Evolutionary conservation across 2,797 vertebrate genomes (phyloP), one percentile per base, ranked within the genome.

Genomic region (Cephalopachus bancanus): DNA sequence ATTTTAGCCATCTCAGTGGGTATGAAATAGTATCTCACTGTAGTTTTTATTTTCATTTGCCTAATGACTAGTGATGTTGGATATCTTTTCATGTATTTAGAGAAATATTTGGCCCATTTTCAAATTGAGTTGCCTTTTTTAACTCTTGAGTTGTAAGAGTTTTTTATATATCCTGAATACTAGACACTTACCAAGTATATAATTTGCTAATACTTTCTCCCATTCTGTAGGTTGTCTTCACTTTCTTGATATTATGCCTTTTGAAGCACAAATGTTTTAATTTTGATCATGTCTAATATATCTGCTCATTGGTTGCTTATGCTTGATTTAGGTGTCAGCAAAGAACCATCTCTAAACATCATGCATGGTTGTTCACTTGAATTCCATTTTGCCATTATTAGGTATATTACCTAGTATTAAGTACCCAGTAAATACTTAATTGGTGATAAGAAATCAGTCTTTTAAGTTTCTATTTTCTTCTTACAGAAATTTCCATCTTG

Each of bases 401-500:
- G 7, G 28, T 57, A 30, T 93, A 62, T 62, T 67, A n/a, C 24
- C 57, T 80, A 81, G 9, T 95, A 93, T 84, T 81, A 84, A 85
- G n/a, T 93, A 76, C 24, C 55, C 22, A 37, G 30, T 83, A 75
- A 89, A 59, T 94, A 85, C 22, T 93, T 90, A 88, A 84, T 87
- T 75, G 74, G 37, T 86, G 30, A 28, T 92, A 33, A 89, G 22
- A 86, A 93, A 89, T 92, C 24, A 84, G 7, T 93, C 30, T 88
- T 91, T 76, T 91, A 94, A 74, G 16, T 83, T 69, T 80, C 28
- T 19, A 0, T 71, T 76, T 49, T 65, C 74, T 97, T 83, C 93
- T 95, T 93, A 69, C 30, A 99, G 98, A 98, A 60, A 93, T 97
- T 83, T 88, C 94, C 97, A 0, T 97, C 92, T 0, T 98, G 98